These are phyloP conservation scores for Eristalinus sepulchralis DNA, from an alignment of 2,888 invertebrate species.

Conservation along the genomic window DNA sequence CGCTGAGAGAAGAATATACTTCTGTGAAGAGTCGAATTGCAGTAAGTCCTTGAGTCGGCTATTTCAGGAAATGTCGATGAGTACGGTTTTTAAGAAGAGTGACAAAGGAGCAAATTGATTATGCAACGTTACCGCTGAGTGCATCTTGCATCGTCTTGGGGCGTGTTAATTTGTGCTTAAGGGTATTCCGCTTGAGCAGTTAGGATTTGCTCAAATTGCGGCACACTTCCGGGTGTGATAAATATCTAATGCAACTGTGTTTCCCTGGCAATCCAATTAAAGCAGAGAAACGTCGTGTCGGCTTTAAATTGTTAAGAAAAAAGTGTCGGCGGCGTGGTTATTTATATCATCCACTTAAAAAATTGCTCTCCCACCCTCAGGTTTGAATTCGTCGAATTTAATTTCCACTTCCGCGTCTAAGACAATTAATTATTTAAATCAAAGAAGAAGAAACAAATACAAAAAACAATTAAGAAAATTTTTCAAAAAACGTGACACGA, in stretches of 20 bases:
- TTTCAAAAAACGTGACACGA: slow-evolving; percentile 25
- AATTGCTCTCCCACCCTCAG: neutral
- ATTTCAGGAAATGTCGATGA: too few species aligned
- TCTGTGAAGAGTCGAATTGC: neutral
- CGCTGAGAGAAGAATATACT: neutral
- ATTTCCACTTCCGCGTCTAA: neutral
- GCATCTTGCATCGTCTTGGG: neutral
- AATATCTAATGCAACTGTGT: neutral
- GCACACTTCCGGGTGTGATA: neutral
- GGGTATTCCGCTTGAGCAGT: neutral
- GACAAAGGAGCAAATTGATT: slow-evolving; percentile 3
- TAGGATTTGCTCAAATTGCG: neutral
- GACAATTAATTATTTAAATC: slow-evolving; percentile 55
- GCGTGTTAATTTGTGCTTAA: neutral
- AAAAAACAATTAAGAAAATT: neutral
- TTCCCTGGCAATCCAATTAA: neutral
- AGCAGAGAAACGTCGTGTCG: neutral
- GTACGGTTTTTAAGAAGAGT: too few species aligned
- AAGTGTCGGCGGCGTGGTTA: too few species aligned
- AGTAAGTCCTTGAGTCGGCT: neutral
- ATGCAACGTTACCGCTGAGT: slow-evolving; percentile 2
- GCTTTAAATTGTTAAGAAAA: neutral
- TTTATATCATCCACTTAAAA: neutral
- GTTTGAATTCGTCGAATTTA: neutral
- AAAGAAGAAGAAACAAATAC: slow-evolving; percentile 27